These are phyloP conservation scores for Galeopterus variegatus DNA, from an alignment of 2,113 vertebrate species.

Conservation along the genomic window DNA sequence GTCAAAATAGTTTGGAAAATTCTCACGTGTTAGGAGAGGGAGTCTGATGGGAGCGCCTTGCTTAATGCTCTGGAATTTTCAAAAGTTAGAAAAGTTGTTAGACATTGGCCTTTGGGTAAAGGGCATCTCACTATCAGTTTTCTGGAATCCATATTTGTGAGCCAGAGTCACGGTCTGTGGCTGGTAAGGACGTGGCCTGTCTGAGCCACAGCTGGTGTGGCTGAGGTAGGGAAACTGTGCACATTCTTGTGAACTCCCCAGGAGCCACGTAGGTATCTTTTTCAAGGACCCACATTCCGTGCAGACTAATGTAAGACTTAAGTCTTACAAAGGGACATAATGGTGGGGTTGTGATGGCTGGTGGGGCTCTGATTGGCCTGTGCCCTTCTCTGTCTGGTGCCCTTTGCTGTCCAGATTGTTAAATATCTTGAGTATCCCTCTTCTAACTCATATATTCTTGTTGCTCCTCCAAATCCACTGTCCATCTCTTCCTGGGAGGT, in stretches of 20 bases:
- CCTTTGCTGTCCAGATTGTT: neutral
- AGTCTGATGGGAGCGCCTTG: neutral
- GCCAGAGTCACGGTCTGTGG: neutral
- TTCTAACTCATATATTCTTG: neutral
- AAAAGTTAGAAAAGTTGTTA: neutral
- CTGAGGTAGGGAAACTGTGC: neutral
- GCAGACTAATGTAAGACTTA: neutral
- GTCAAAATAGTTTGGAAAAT: conserved; percentile 76
- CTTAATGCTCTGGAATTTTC: conserved; percentile 6
- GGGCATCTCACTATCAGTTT: neutral
- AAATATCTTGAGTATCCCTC: neutral
- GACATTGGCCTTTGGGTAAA: neutral
- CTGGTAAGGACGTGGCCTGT: neutral
- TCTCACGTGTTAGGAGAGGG: neutral
- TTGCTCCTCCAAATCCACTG: neutral
- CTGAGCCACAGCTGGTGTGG: neutral
- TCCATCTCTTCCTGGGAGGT: neutral
- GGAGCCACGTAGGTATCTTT: neutral
- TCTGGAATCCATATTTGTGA: neutral
- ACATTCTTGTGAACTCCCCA: fast-evolving
- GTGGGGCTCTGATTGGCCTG: neutral
- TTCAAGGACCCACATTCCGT: neutral
- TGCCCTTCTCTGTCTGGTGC: neutral
- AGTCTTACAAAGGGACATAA: neutral
- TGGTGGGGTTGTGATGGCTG: fast-evolving